These are phyloP conservation scores for Campoplex capitator DNA, from an alignment of 2,888 invertebrate species.

Conservation along the genomic window DNA sequence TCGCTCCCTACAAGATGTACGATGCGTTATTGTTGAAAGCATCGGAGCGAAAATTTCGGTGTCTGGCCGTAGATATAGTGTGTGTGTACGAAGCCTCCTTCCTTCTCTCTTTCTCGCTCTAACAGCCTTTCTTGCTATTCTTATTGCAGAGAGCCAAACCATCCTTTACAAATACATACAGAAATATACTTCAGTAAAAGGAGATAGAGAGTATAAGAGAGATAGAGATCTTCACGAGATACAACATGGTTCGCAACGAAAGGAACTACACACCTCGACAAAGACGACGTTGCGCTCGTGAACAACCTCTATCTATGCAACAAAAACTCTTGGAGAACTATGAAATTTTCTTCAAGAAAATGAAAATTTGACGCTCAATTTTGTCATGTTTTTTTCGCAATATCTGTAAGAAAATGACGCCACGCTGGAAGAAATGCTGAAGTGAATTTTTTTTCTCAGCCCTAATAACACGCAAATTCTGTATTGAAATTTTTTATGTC, in stretches of 20 bases:
- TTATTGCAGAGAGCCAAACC: constrained; percentile 68
- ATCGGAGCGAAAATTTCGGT: constrained; percentile 83
- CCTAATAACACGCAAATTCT: background rate
- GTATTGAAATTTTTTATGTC: constrained; percentile 3
- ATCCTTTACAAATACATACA: constrained; percentile 30
- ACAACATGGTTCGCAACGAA: constrained; percentile 37
- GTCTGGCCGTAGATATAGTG: constrained; percentile 77
- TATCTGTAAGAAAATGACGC: constrained; percentile 1
- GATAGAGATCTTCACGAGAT: constrained; percentile 41
- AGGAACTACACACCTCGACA: constrained; percentile 37
- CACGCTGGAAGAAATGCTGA: background rate
- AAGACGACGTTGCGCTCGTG: constrained; percentile 36
- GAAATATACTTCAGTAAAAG: constrained; percentile 9
- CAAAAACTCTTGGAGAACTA: constrained; percentile 11
- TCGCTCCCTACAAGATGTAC: constrained; percentile 82
- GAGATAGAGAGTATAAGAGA: constrained; percentile 7
- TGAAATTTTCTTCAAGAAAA: background rate
- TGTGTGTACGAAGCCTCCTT: constrained; percentile 39
- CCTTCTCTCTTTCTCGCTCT: constrained; percentile 28
- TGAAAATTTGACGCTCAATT: constrained; percentile 2
- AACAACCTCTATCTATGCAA: constrained; percentile 22
- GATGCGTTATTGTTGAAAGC: constrained; percentile 83
- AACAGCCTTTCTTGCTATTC: constrained; percentile 63
- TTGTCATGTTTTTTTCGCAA: background rate
- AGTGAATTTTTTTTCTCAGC: background rate